Base-by-base conservation (phyloP, 2,888 invertebrate genomes). In the Melangyna quadrimaculata region DNA sequence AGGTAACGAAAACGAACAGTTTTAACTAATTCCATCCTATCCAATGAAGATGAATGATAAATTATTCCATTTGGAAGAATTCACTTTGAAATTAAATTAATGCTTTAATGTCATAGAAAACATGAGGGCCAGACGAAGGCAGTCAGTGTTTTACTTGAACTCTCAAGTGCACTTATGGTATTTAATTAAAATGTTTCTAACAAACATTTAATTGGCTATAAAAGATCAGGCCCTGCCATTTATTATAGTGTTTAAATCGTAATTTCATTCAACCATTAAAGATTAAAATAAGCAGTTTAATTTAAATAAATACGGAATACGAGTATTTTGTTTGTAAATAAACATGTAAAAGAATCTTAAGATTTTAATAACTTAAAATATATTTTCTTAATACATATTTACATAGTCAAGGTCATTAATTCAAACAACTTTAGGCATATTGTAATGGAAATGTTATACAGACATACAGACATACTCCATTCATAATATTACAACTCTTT, bases 51-150 rank as follows among this genome's bases (percentile, higher is more conserved):
- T 43, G 59, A 59, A 59, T 35, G 59, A 59, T 37, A 37, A 37
- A 37, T 37, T 59, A 59, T 59, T 59, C 59, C 59, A 37, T 35
- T 29, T 59, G 22, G 59, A 27, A 37, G 59, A 5, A 35, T 59
- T 59, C n/a, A 37, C 35, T 59, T 57, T 37, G 35, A 24, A 37
- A 37, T 59, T 19, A 59, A 6, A 22, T 37, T 59, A 59, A 59
- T 59, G 59, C 59, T 37, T 59, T 59, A 37, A 59, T 59, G 35
- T 8, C 14, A 35, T 35, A 19, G 35, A 22, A 59, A 22, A 35
- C 1, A 10, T 17, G 22, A 35, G 19, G 32, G 59, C n/a, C n/a
- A n/a, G n/a, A n/a, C n/a, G n/a, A n/a, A n/a, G n/a, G n/a, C n/a
- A n/a, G n/a, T n/a, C 22, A 37, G 37, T 22, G 35, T 37, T 8